Percentiles rank a stretch among this genome's conserved stretches.
Evolutionary conservation across 2,113 vertebrate species (phyloP).

Genomic region (Colinus virginianus): DNA sequence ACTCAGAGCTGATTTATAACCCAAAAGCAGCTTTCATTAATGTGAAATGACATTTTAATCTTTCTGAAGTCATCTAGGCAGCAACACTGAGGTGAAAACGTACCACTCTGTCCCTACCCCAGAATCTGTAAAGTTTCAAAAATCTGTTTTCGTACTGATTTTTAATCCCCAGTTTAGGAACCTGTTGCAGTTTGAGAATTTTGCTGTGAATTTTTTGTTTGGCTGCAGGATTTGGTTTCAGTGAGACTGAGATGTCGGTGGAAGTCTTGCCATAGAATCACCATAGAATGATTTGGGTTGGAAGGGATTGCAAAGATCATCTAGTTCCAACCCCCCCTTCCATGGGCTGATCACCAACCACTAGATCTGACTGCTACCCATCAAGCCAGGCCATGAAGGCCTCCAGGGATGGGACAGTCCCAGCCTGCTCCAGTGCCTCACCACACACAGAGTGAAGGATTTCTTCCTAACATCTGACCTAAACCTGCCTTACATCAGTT

Average conservation of each 20-base stretch:
- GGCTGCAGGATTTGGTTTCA: not conserved
- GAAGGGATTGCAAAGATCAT: no score
- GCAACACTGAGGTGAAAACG: not conserved
- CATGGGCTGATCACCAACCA: no score
- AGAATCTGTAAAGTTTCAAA: not conserved
- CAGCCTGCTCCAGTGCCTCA: no score
- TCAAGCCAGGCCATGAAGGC: no score
- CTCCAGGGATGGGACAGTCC: no score
- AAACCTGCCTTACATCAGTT: no score
- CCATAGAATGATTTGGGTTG: no score
- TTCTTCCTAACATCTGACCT: no score
- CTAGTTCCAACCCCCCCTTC: no score
- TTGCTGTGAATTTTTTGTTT: not conserved
- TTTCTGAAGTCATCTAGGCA: not conserved
- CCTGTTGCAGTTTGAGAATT: not conserved
- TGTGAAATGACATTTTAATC: not conserved
- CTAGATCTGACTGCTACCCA: no score
- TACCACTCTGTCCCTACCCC: not conserved
- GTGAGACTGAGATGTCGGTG: not conserved
- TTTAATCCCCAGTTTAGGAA: not conserved
- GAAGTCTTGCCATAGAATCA: not conserved
- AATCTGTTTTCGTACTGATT: not conserved
- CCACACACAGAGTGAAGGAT: no score
- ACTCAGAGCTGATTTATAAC: not conserved
- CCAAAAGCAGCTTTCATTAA: not conserved